Percentiles rank a stretch among this genome's conserved stretches.
Conservation (phyloP, 2,797 vertebrate species). For the Gymnodraco acuticeps region DNA sequence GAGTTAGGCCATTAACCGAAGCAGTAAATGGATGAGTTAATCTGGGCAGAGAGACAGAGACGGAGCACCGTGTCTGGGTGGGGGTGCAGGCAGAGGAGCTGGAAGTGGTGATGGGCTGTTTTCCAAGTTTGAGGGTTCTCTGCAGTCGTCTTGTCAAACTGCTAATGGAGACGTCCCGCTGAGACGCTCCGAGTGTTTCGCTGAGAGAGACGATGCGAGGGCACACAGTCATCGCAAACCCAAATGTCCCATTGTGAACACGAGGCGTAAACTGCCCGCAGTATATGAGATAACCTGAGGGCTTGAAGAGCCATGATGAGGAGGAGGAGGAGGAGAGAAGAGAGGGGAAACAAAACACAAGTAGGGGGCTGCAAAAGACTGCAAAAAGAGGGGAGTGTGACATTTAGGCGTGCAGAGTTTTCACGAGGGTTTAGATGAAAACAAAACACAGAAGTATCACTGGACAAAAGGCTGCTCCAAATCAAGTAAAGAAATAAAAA, state of each 20-base stretch:
- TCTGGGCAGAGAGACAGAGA: constrained; percentile 68
- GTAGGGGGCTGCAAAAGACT: neutral
- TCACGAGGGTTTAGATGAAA: too few species aligned
- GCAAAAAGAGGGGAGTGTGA: constrained; percentile 20
- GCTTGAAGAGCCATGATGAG: constrained; percentile 53
- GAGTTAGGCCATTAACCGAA: constrained; percentile 74
- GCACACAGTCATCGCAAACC: constrained; percentile 74
- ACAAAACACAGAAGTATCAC: too few species aligned
- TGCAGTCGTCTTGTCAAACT: constrained; percentile 64
- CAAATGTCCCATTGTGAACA: constrained; percentile 83
- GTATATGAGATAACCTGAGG: constrained; percentile 67
- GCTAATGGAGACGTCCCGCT: constrained; percentile 82
- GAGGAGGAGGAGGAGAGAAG: constrained; percentile 4
- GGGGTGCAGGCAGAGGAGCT: constrained; percentile 11
- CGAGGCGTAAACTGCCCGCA: constrained; percentile 63
- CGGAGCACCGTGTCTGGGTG: constrained; percentile 30
- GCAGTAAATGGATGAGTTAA: constrained; percentile 79
- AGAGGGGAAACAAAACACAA: constrained; percentile 7
- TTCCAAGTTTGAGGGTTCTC: constrained; percentile 30
- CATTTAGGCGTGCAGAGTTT: constrained; percentile 14
- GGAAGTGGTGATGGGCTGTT: constrained; percentile 19
- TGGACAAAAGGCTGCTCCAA: too few species aligned
- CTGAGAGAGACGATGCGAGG: constrained; percentile 18
- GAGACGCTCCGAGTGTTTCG: constrained; percentile 60
- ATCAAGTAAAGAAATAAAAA: too few species aligned